Percentiles rank a stretch among this genome's conserved stretches.
These are phyloP conservation scores for Pediacus dermestoides DNA, from an alignment of 2,888 invertebrate species.

Conservation along the genomic window DNA sequence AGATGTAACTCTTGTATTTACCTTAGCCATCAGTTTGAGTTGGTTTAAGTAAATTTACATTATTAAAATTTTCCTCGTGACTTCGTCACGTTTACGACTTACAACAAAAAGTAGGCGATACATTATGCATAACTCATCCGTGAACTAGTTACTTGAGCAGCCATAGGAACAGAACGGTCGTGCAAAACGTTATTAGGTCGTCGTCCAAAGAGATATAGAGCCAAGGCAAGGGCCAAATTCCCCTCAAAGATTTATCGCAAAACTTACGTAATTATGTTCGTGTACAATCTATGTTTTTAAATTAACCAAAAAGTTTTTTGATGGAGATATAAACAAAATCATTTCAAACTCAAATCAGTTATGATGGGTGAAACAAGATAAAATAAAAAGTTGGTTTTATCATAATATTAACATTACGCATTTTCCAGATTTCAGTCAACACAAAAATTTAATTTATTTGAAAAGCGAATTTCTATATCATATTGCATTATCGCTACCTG, in stretches of 20 bases:
- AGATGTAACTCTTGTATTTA: not conserved
- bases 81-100: slow-evolving; percentile 40
- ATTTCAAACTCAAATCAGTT: too few relatives aligned
- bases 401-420: too few relatives aligned
- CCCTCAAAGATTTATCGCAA: slow-evolving; percentile 12
- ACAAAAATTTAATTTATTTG: too few relatives aligned
- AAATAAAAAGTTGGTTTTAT: too few relatives aligned
- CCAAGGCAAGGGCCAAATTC: too few relatives aligned
- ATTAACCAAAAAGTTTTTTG: too few relatives aligned
- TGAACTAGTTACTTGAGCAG: slow-evolving; percentile 33
- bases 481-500: too few relatives aligned
- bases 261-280: slow-evolving; percentile 8
- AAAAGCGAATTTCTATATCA: too few relatives aligned
- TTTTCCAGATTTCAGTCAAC: too few relatives aligned
- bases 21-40: not conserved
- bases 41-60: slow-evolving; percentile 25
- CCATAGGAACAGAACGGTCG: slow-evolving; percentile 25
- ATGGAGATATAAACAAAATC: too few relatives aligned
- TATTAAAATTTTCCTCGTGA: slow-evolving; percentile 37
- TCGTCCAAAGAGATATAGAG: slow-evolving; percentile 1
- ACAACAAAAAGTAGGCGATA: slow-evolving; percentile 36
- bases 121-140: slow-evolving; percentile 42
- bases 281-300: too few relatives aligned
- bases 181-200: slow-evolving; percentile 21
- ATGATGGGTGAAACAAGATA: too few relatives aligned